Conservation (phyloP, 2,113 vertebrate species). For the Python bivittatus region DNA sequence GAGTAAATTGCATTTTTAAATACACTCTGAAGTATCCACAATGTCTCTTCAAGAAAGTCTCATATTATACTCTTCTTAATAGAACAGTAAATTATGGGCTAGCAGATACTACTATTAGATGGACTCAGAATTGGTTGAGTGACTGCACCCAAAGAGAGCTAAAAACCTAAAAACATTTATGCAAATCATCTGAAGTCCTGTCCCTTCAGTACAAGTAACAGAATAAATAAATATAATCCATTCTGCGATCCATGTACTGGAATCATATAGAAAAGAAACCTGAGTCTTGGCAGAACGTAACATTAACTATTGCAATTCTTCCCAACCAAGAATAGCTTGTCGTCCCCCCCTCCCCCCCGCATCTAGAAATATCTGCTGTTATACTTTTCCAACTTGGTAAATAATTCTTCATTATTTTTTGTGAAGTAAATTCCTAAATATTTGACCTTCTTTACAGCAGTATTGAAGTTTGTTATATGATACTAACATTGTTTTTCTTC, state of each 20-base stretch:
- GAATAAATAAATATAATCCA: not conserved
- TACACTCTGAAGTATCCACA: not conserved
- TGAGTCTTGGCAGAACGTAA: not conserved
- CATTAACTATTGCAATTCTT: not conserved
- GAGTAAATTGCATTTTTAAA: not conserved
- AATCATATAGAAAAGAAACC: not conserved
- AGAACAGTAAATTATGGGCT: not conserved
- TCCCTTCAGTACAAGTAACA: not conserved
- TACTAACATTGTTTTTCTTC: not conserved
- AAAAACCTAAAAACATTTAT: not conserved
- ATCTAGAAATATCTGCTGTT: not conserved
- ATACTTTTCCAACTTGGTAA: not conserved
- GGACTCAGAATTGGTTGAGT: not conserved
- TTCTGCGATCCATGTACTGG: not conserved
- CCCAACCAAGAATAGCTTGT: too few relatives aligned
- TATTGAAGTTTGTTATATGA: not conserved
- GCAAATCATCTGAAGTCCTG: not conserved
- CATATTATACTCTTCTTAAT: not conserved
- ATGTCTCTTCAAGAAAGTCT: not conserved
- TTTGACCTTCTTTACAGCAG: not conserved
- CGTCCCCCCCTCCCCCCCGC: too few relatives aligned
- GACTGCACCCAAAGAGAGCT: not conserved
- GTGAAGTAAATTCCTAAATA: not conserved
- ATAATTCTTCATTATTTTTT: not conserved
- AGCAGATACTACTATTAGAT: not conserved